These are phyloP conservation scores for Pogonocherus hispidulus DNA, from an alignment of 2,888 invertebrate species.

Conservation along the genomic window DNA sequence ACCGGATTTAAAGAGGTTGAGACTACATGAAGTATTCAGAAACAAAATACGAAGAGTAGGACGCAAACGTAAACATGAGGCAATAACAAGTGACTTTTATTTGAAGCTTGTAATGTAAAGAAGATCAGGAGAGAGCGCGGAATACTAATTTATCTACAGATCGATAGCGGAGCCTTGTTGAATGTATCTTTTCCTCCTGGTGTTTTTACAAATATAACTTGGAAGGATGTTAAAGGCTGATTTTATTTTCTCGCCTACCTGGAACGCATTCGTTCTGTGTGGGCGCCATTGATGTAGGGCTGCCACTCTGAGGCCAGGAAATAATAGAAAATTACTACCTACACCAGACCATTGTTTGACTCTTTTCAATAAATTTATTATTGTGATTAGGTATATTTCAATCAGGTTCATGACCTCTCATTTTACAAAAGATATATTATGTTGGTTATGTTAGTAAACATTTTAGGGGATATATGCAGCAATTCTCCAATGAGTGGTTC, in stretches of 20 bases:
- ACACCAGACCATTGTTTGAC: too few relatives aligned
- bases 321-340: too few relatives aligned
- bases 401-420: too few relatives aligned
- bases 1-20: slow-evolving; percentile 1
- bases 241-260: not conserved
- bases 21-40: not conserved
- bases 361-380: too few relatives aligned
- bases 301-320: too few relatives aligned
- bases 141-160: slow-evolving; percentile 5
- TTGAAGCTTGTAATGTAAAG: slow-evolving; percentile 19
- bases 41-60: slow-evolving; percentile 3
- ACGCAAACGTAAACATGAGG: slow-evolving; percentile 7
- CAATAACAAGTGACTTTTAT: slow-evolving; percentile 22
- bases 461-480: too few relatives aligned
- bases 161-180: slow-evolving; percentile 7
- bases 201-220: slow-evolving; percentile 2
- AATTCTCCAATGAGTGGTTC: too few relatives aligned
- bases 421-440: too few relatives aligned
- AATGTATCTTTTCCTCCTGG: slow-evolving; percentile 1
- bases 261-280: not conserved
- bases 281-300: too few relatives aligned
- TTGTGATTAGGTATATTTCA: too few relatives aligned
- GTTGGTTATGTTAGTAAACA: too few relatives aligned
- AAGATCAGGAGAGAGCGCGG: slow-evolving; percentile 5
- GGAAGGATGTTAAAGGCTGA: not conserved